phyloP scores from a whole-genome alignment of 2,113 vertebrate species.

The Mustela nigripes region DNA sequence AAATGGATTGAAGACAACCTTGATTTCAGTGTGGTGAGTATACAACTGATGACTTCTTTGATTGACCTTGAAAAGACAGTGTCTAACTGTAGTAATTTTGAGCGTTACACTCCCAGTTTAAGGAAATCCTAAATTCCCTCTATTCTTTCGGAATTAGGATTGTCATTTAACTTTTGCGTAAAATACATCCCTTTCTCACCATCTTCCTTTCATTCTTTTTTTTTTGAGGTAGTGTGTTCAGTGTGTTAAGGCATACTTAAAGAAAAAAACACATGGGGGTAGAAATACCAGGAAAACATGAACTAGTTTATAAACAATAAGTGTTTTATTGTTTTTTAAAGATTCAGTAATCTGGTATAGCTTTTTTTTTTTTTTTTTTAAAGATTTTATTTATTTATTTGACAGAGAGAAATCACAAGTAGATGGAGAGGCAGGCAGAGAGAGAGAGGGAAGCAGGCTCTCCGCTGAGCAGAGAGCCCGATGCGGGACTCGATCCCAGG shows the following conservation, averaged over 20 bases:
- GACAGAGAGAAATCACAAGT: too few species aligned
- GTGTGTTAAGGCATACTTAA: neutral
- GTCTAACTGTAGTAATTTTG: neutral
- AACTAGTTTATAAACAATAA: constrained; percentile 24
- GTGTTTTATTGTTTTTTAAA: constrained; percentile 7
- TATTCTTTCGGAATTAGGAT: neutral
- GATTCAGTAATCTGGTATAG: neutral
- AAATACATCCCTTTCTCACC: neutral
- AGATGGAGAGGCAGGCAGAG: too few species aligned
- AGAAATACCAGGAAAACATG: constrained; percentile 6
- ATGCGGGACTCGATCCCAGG: too few species aligned
- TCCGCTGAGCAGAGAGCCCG: too few species aligned
- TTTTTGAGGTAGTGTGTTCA: neutral
- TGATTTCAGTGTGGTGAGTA: constrained; percentile 96
- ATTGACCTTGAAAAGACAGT: neutral
- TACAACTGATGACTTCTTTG: constrained; percentile 37
- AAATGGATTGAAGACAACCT: constrained; percentile 98
- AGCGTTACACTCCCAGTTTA: constrained; percentile 19
- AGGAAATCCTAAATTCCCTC: neutral
- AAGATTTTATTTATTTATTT: too few species aligned
- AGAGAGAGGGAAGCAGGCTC: too few species aligned
- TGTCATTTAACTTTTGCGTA: constrained; percentile 53
- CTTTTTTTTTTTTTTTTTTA: too few species aligned
- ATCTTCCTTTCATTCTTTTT: constrained; percentile 27
- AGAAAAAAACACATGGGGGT: neutral